Percentiles rank a stretch among this genome's conserved stretches.
Conservation (phyloP, 2,888 invertebrate species). For the Dolomedes plantarius region DNA sequence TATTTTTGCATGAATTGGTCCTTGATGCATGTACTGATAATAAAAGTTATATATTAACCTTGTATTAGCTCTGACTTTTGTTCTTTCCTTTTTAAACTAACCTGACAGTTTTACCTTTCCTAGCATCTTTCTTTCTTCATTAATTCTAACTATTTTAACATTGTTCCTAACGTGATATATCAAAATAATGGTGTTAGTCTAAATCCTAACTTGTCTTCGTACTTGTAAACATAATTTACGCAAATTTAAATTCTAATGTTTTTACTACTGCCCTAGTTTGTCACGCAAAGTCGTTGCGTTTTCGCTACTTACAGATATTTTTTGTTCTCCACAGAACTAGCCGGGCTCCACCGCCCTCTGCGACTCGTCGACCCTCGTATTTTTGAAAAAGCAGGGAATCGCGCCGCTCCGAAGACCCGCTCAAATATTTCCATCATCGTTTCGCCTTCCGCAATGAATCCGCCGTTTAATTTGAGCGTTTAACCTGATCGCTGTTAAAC, state of each 20-base stretch:
- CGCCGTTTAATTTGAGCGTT: conserved; percentile 38
- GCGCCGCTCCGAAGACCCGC: conserved; percentile 39
- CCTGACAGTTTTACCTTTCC: no score
- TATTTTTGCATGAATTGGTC: no score
- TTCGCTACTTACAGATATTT: conserved; percentile 43
- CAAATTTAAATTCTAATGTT: not conserved
- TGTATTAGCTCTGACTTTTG: no score
- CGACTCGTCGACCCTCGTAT: conserved; percentile 59
- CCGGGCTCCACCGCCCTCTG: conserved; percentile 51
- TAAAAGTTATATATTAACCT: no score
- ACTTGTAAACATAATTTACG: no score
- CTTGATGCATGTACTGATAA: no score
- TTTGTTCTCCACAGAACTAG: conserved; percentile 51
- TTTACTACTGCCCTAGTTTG: not conserved
- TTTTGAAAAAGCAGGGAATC: conserved; percentile 54
- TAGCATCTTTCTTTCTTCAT: no score
- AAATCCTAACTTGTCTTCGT: no score
- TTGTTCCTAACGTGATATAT: no score
- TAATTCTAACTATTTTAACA: no score
- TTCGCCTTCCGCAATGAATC: conserved; percentile 34
- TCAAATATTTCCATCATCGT: conserved; percentile 36
- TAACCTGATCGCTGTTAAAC: conserved; percentile 31
- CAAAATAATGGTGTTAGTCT: no score
- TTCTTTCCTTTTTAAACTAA: no score
- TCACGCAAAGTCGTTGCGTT: not conserved